phyloP scores from a whole-genome alignment of 1,140 invertebrate species.

The Conus ventricosus region DNA sequence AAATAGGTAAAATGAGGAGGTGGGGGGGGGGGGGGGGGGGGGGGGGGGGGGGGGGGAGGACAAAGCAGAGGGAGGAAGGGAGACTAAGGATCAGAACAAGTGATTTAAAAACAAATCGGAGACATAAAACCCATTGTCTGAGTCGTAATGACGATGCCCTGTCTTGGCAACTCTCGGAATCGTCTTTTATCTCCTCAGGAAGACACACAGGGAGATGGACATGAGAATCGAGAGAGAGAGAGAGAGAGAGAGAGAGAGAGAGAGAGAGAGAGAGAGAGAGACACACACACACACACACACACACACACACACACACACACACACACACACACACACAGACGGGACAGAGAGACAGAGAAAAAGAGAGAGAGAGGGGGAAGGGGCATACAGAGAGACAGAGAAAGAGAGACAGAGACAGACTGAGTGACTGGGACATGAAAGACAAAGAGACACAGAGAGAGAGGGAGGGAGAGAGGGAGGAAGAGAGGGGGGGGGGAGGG shows the following conservation, averaged over 20 bases:
- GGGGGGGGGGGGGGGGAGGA: not conserved
- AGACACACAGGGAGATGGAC: not conserved
- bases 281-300: not conserved
- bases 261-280: conserved; percentile 17
- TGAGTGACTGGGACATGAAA: not conserved
- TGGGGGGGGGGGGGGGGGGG: not conserved
- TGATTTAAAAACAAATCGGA: not conserved
- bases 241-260: conserved; percentile 4
- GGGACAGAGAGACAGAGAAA: not conserved
- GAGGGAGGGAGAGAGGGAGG: not conserved
- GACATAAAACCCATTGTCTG: not conserved
- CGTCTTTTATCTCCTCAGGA: not conserved
- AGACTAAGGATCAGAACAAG: not conserved
- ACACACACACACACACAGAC: not conserved
- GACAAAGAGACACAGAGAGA: not conserved
- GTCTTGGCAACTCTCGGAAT: not conserved
- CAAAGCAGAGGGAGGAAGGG: not conserved
- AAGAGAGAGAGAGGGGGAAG: too few relatives aligned
- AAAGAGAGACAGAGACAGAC: not conserved
- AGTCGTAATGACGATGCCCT: not conserved
- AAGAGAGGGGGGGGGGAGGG: too few relatives aligned
- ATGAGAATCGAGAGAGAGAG: too few relatives aligned
- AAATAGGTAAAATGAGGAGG: too few relatives aligned
- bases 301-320: not conserved
- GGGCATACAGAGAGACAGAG: too few relatives aligned